Evolutionary conservation across 2,888 invertebrate species (phyloP).

Genomic region (Zelleria hepariella): DNA sequence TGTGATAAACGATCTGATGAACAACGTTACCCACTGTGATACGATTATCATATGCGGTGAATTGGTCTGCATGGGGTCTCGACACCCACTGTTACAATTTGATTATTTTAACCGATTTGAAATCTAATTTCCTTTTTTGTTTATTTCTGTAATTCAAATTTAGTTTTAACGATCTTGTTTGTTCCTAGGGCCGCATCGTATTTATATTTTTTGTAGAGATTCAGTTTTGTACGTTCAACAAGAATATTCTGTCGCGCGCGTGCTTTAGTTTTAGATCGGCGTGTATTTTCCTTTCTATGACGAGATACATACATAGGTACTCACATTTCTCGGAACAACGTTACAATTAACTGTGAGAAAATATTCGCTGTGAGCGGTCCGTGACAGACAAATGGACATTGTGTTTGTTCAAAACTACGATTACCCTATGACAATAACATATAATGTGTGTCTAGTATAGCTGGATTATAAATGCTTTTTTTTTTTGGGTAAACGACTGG

Average conservation of each 20-base stretch:
- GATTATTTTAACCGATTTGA: conserved; percentile 2
- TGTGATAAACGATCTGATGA: conserved; percentile 11
- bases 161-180: background rate
- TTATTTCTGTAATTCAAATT: background rate
- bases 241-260: background rate
- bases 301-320: background rate
- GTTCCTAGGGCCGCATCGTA: background rate
- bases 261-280: background rate
- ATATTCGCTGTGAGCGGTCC: background rate
- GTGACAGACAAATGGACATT: conserved; percentile 2
- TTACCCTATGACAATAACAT: background rate
- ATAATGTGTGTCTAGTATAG: background rate
- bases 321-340: background rate
- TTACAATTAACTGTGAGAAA: conserved; percentile 7
- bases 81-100: conserved; percentile 22
- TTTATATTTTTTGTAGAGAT: too few species aligned
- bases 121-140: background rate
- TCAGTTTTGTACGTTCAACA: too few species aligned
- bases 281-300: background rate
- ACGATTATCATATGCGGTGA: conserved; percentile 12
- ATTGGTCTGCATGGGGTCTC: conserved; percentile 17
- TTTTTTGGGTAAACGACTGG: background rate
- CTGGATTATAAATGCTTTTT: background rate
- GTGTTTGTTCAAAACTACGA: background rate
- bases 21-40: conserved; percentile 12